Base-by-base conservation (phyloP, 2,888 invertebrate species). In the Protophormia terraenovae region DNA sequence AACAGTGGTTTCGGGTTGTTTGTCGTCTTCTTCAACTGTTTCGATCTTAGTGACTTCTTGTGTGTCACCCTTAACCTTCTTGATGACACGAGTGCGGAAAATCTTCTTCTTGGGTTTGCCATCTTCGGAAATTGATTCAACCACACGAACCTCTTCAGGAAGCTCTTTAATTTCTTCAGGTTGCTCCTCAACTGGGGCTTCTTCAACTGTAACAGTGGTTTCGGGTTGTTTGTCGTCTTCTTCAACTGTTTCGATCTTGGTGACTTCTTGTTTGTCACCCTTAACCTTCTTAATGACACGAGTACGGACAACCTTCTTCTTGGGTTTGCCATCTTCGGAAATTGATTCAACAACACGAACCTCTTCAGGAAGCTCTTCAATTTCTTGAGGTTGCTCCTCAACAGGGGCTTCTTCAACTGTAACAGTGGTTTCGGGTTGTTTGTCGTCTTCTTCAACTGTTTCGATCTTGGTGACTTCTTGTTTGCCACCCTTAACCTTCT, bases 21-120 rank as follows among this genome's bases (percentile, higher is more conserved):
- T 84, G 29, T 75, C 71, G 38, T 84, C 83, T 71, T 84, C 83
- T 75, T 84, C 83, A 8, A 84, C 79, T 0, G 83, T 84, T 38
- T 84, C 79, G 38, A 84, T 84, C 69, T 79, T 84, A 1, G 83
- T 84, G 62, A 84, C 79, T 71, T 84, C 79, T 75, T 84, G 83
- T 35, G 79, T 79, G 35, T 32, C 71, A 35, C 79, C 83, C 64
- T 84, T 84, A 10, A 79, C 35, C 75, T 75, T 84, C 14, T 84
- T 84, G 27, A 84, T 79, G 10, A 84, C 75, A 24, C 83, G 79
- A 12, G 83, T 84, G n/a, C 79, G 73, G 4, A 79, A 71, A 35
- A 64, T 75, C 45, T 62, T 79, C 38, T 79, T 84, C 38, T 29
- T 71, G 5, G 75, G 83, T 45, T 79, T 84, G 45, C 83, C 83